These are phyloP conservation scores for Noctua pronuba DNA, from an alignment of 2,888 invertebrate genomes.

Conservation along the genomic window DNA sequence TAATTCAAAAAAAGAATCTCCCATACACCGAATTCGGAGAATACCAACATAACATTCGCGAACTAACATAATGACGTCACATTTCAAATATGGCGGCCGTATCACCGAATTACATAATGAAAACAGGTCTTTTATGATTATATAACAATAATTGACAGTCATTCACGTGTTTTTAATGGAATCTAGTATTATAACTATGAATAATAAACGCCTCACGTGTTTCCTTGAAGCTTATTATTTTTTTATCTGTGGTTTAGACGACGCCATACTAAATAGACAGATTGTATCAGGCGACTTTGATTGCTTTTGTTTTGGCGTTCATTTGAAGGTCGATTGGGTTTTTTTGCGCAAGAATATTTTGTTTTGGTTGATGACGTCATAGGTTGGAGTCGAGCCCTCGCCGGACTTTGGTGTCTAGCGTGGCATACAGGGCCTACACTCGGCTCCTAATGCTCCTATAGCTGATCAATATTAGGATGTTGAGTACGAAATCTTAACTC, in stretches of 20 bases:
- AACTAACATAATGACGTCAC: constrained; percentile 52
- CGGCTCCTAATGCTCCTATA: background rate
- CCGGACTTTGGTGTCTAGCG: background rate
- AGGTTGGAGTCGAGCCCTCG: background rate
- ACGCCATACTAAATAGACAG: constrained; percentile 23
- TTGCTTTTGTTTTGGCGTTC: constrained; percentile 44
- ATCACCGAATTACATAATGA: constrained; percentile 56
- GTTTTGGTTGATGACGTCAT: constrained; percentile 25
- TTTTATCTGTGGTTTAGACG: constrained; percentile 41
- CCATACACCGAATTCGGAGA: constrained; percentile 39
- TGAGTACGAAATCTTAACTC: background rate
- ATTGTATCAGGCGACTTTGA: constrained; percentile 9
- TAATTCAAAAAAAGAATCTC: constrained; percentile 43
- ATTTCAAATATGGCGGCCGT: constrained; percentile 48
- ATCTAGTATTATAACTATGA: constrained; percentile 29
- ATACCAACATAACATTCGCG: constrained; percentile 30
- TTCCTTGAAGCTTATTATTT: constrained; percentile 38
- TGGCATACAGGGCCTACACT: background rate
- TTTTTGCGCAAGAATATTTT: constrained; percentile 21
- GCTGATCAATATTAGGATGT: background rate
- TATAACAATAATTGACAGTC: constrained; percentile 52
- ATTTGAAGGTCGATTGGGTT: constrained; percentile 44
- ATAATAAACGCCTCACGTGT: constrained; percentile 53
- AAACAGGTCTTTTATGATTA: constrained; percentile 57
- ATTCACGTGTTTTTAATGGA: constrained; percentile 54